These are phyloP conservation scores for Melipona bicolor DNA, from an alignment of 2,888 invertebrate genomes.

Conservation along the genomic window DNA sequence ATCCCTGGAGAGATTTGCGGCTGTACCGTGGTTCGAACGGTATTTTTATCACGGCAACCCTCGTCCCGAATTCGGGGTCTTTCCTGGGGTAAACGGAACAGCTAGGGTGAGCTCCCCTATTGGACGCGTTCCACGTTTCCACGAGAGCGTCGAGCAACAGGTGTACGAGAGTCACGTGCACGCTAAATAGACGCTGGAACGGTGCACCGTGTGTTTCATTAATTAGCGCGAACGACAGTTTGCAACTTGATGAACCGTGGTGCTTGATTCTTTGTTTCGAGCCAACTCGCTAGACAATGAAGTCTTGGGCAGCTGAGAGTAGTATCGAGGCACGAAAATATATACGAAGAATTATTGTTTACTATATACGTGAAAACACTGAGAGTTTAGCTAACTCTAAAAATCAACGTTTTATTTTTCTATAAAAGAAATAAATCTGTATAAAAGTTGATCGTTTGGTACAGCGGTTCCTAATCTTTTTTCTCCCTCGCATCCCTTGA, in stretches of 20 bases:
- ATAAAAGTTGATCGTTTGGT: no score
- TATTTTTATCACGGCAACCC: conserved; percentile 29
- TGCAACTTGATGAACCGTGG: not conserved
- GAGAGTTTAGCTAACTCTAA: no score
- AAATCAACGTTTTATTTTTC: no score
- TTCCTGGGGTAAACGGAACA: conserved; percentile 21
- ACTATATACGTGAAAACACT: no score
- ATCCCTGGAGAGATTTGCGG: conserved; percentile 14
- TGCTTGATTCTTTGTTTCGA: not conserved
- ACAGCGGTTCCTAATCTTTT: no score
- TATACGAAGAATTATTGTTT: no score
- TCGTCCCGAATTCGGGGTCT: conserved; percentile 39
- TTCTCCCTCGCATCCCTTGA: no score
- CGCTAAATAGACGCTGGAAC: conserved; percentile 4
- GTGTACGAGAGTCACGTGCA: conserved; percentile 43
- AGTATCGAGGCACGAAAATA: no score
- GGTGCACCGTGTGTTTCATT: conserved; percentile 26
- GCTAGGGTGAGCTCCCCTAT: conserved; percentile 44
- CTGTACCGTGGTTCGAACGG: conserved; percentile 3
- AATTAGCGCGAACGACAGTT: conserved; percentile 28
- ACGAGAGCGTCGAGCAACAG: conserved; percentile 44
- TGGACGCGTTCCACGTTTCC: conserved; percentile 20
- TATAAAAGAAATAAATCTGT: no score
- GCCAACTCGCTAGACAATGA: not conserved
- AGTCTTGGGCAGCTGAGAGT: not conserved